Evolutionary conservation across 2,113 vertebrate species (phyloP).

Genomic region (Cichladusa arquata): DNA sequence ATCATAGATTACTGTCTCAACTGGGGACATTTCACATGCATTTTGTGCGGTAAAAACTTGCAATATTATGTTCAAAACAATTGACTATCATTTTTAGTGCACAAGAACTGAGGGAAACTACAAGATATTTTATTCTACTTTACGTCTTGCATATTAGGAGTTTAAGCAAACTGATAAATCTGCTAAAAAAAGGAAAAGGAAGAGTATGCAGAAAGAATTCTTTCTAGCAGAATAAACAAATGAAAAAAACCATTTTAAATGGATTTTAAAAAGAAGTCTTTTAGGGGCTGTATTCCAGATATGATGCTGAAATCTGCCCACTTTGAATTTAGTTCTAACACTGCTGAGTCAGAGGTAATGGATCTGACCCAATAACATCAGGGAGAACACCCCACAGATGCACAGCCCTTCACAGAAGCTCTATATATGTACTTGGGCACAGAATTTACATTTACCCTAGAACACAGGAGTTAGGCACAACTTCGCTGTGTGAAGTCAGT

Average conservation of each 20-base stretch:
- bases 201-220: background rate
- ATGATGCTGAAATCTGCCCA: background rate
- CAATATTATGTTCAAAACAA: background rate
- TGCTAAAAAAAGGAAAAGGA: background rate
- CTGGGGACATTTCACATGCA: background rate
- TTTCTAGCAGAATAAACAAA: background rate
- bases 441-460: background rate
- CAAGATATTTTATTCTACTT: background rate
- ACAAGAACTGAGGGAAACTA: background rate
- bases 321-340: background rate
- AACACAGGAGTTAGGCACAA: background rate
- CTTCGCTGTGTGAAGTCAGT: background rate
- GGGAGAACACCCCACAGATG: background rate
- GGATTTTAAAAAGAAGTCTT: background rate
- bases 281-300: background rate
- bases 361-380: accelerated
- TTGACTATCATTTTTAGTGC: background rate
- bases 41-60: background rate
- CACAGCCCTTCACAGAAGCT: background rate
- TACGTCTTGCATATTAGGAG: background rate
- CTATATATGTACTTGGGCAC: background rate
- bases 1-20: background rate
- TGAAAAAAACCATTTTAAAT: accelerated
- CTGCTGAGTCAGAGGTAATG: background rate
- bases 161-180: background rate